Percentiles rank a stretch among this genome's conserved stretches.
These are phyloP conservation scores for Gambusia holbrooki DNA, from an alignment of 2,113 vertebrate species.

Conservation along the genomic window DNA sequence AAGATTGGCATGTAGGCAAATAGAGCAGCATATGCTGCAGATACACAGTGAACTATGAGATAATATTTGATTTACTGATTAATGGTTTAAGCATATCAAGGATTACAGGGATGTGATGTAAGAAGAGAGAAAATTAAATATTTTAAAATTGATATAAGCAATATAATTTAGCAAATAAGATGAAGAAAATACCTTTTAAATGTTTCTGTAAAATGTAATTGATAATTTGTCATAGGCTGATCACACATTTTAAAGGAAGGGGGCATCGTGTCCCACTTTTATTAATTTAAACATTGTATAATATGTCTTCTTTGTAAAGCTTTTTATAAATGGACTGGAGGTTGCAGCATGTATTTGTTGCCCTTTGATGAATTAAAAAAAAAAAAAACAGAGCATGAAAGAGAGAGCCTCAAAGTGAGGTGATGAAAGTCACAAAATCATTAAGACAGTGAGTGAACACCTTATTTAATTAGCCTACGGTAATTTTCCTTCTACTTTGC, in stretches of 20 bases:
- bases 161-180: neutral
- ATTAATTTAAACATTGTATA: too few species aligned
- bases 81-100: neutral
- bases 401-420: conserved; percentile 2
- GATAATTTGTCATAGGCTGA: too few species aligned
- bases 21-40: conserved; percentile 16
- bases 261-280: too few species aligned
- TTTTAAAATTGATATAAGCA: too few species aligned
- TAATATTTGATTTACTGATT: neutral
- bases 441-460: conserved; percentile 16
- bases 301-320: too few species aligned
- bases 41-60: too few species aligned
- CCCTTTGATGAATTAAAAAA: too few species aligned
- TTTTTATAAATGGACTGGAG: neutral
- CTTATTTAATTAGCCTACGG: conserved; percentile 29
- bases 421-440: conserved; percentile 29
- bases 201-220: too few species aligned
- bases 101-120: neutral
- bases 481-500: conserved; percentile 11
- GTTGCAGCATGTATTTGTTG: neutral
- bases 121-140: neutral
- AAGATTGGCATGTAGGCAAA: conserved; percentile 54
- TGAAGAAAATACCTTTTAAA: too few species aligned
- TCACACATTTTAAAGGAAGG: too few species aligned
- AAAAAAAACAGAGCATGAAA: conserved; percentile 21